phyloP scores from a whole-genome alignment of 2,888 invertebrate species.

The Clunio marinus region DNA sequence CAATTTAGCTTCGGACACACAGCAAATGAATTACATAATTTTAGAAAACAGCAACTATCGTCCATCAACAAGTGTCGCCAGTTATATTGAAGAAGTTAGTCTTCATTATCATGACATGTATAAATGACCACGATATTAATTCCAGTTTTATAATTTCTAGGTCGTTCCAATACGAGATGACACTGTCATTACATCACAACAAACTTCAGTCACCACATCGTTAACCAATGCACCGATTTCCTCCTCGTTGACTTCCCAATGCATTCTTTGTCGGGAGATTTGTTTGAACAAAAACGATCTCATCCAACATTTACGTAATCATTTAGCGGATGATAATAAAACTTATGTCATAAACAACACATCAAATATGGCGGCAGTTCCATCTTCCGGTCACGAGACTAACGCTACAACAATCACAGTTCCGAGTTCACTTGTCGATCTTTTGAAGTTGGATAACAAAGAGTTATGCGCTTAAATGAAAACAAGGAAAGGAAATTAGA shows the following conservation, averaged over 20 bases:
- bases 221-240: slow-evolving; percentile 24
- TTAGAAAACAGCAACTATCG: slow-evolving; percentile 31
- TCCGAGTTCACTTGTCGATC: slow-evolving; percentile 29
- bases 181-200: background rate
- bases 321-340: slow-evolving; percentile 37
- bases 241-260: slow-evolving; percentile 38
- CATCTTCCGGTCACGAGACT: slow-evolving; percentile 11
- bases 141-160: background rate
- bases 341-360: slow-evolving; percentile 33
- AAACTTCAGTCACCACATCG: background rate
- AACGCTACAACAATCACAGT: slow-evolving; percentile 27
- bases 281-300: slow-evolving; percentile 35
- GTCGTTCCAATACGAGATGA: slow-evolving; percentile 1
- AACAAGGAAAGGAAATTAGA: no score
- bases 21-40: slow-evolving; percentile 32
- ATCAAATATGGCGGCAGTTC: slow-evolving; percentile 23
- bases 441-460: slow-evolving; percentile 34
- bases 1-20: slow-evolving; percentile 4
- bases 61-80: slow-evolving; percentile 2
- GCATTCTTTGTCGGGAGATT: slow-evolving; percentile 38
- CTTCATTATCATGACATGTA: background rate
- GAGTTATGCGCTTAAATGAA: slow-evolving; percentile 34
- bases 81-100: slow-evolving; percentile 27
- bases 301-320: slow-evolving; percentile 37
- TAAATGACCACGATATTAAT: background rate